Evolutionary conservation across 2,113 vertebrate genomes (phyloP), one percentile per base, ranked within the genome.

Genomic region (Cranoglanis bouderius): DNA sequence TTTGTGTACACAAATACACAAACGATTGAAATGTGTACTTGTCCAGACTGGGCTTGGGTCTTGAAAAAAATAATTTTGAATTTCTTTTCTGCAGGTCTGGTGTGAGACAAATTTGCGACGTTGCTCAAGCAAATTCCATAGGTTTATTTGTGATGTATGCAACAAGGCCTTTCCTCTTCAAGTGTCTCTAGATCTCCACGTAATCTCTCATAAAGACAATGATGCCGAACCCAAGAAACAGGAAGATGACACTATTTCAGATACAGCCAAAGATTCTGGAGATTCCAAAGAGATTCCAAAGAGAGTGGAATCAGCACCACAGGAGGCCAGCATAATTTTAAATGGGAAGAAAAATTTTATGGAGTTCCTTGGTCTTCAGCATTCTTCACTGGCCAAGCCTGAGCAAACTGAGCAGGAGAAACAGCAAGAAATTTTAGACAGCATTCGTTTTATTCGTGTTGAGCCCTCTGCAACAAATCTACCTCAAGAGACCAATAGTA

Each of bases 121-220:
- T 92, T 98, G 98, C 90, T 96, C 96, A 92, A 98, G 98, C 21
- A 98, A 98, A 93, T 97, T 97, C 90, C 98, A 99, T 88, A 97
- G 96, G 1, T 99, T 98, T 16, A 90, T 99, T 88, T 99, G 98
- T 0, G 97, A 98, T 59, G 89, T 92, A 3, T 99, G 98, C 82
- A 98, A 99, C 94, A 99, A 97, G 91, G 98, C 98, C 0, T 99
- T 99, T 92, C 98, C 98, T 53, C 97, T 99, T 91, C 95, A 94
- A 40, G 96, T 96, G 0, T 97, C 98, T 0, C 96, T 99, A 53
- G 94, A 95, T 88, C 96, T 99, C 90, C 98, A 99, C 90, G 95
- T 92, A 85, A 94, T 94, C 93, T 96, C 93, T 88, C 0, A 82
- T 1, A 67, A 88, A 24, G 81, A 78, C 55, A 61, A 82, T 67